These are phyloP conservation scores for Malurus cyaneus DNA, from an alignment of 2,113 vertebrate species.

Conservation along the genomic window DNA sequence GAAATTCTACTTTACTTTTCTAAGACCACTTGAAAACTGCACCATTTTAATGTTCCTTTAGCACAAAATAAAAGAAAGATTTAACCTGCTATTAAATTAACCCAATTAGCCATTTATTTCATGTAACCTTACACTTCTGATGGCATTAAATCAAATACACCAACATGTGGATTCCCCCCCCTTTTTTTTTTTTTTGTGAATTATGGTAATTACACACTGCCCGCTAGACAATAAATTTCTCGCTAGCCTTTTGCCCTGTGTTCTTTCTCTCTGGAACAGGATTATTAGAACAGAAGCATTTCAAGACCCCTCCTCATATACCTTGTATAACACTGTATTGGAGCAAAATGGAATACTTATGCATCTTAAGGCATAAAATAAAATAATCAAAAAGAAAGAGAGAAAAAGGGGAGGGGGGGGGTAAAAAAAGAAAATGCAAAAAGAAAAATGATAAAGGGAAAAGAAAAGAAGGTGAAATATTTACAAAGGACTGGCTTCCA, in stretches of 20 bases:
- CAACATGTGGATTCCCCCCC: background rate
- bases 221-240: conserved; percentile 62
- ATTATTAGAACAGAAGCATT: conserved; percentile 48
- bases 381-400: fast-evolving
- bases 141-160: conserved; percentile 70
- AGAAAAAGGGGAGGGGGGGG: background rate
- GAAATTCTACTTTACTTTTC: conserved; percentile 74
- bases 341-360: background rate
- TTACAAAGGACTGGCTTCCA: background rate
- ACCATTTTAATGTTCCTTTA: conserved; percentile 74
- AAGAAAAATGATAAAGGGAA: fast-evolving
- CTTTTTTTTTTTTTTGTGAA: conserved; percentile 49
- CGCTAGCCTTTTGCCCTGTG: conserved; percentile 37
- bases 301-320: background rate
- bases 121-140: conserved; percentile 71
- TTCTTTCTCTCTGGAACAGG: conserved; percentile 43
- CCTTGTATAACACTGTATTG: background rate
- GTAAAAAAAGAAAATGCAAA: background rate
- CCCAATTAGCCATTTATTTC: conserved; percentile 77
- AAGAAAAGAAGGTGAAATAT: background rate
- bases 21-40: conserved; percentile 72
- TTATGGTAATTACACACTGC: conserved; percentile 67
- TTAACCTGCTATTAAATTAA: conserved; percentile 81
- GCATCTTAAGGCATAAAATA: background rate
- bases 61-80: conserved; percentile 76